Conservation (phyloP, 2,113 vertebrate species). For the Pteropus alecto region DNA sequence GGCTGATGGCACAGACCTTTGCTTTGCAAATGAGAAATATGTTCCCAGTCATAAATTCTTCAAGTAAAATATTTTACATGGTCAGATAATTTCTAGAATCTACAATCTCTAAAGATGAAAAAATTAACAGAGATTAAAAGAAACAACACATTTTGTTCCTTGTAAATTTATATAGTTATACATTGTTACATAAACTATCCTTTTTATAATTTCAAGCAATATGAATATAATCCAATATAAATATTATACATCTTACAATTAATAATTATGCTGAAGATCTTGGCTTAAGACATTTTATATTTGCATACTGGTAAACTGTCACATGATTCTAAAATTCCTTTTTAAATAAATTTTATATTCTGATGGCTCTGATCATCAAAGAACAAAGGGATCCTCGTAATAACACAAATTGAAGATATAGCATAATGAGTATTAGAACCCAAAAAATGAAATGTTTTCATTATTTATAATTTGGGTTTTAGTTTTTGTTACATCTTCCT, state of each 20-base stretch:
- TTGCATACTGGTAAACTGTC: neutral
- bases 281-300: conserved; percentile 16
- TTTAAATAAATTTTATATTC: neutral
- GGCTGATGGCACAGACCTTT: conserved; percentile 13
- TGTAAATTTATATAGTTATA: neutral
- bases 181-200: neutral
- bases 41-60: neutral
- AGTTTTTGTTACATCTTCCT: neutral
- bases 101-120: neutral
- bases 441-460: neutral
- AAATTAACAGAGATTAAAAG: neutral
- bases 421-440: neutral
- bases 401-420: neutral
- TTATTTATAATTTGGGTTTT: neutral
- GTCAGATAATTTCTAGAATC: neutral
- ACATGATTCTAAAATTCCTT: neutral
- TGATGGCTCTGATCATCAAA: neutral
- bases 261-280: neutral
- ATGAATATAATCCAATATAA: neutral
- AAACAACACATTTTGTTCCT: neutral
- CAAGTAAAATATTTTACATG: conserved; percentile 8
- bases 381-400: neutral
- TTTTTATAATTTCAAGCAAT: neutral
- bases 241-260: neutral
- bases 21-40: neutral